Evolutionary conservation across 2,113 vertebrate species (phyloP).

Genomic region (Choloepus hoffmanni): DNA sequence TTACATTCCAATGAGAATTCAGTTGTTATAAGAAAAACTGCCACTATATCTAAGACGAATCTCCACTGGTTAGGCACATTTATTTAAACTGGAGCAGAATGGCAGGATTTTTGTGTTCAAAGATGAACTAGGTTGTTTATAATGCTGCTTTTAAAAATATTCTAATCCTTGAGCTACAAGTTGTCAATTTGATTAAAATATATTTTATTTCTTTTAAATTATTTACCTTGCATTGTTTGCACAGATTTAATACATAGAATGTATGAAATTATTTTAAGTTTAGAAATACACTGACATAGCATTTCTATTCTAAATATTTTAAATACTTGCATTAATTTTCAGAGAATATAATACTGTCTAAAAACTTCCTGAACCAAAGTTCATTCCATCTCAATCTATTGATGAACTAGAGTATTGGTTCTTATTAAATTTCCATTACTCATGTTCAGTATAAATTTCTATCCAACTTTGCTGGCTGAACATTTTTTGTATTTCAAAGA

Average conservation of each 20-base stretch:
- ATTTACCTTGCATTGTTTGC: background rate
- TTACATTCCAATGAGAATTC: conserved; percentile 34
- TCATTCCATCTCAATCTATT: background rate
- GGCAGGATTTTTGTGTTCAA: conserved; percentile 52
- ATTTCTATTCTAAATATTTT: background rate
- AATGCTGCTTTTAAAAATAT: conserved; percentile 3
- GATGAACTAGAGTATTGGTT: background rate
- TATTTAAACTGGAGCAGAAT: conserved; percentile 49
- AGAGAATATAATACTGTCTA: background rate
- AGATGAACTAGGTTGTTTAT: conserved; percentile 59
- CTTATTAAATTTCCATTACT: background rate
- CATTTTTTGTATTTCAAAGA: background rate
- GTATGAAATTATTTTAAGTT: background rate
- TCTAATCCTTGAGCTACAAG: background rate
- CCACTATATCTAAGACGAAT: background rate
- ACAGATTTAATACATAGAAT: background rate
- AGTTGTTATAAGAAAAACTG: conserved; percentile 59
- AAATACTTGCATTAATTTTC: background rate
- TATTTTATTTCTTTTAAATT: background rate
- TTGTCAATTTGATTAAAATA: background rate
- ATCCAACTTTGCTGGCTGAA: background rate
- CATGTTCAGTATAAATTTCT: background rate
- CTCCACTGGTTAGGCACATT: conserved; percentile 13
- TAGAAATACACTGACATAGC: background rate
- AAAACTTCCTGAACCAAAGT: background rate